Conservation (phyloP, 2,797 vertebrate species). For the Coccyzus lansbergi region DNA sequence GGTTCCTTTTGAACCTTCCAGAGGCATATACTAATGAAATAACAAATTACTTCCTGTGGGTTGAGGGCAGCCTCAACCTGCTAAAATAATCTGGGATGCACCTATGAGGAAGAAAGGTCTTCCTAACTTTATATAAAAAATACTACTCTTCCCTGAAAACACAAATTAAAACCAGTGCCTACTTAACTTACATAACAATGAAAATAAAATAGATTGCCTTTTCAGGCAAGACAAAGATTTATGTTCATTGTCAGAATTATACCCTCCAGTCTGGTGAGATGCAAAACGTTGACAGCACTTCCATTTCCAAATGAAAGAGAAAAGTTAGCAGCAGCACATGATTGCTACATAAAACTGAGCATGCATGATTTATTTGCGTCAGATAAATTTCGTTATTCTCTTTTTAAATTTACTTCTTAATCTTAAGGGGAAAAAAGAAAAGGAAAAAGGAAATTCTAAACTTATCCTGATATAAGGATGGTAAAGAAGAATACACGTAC, state of each 20-base stretch:
- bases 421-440: neutral
- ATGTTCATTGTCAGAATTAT: neutral
- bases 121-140: neutral
- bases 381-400: neutral
- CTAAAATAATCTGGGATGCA: neutral
- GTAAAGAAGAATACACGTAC: neutral
- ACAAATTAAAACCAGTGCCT: neutral
- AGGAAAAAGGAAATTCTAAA: neutral
- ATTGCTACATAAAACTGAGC: neutral
- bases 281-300: neutral
- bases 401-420: neutral
- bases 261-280: neutral
- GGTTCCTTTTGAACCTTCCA: neutral
- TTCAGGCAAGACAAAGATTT: conserved; percentile 30
- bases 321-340: neutral
- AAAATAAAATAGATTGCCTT: neutral
- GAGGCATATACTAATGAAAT: neutral
- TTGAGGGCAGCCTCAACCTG: neutral
- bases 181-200: neutral
- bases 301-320: neutral
- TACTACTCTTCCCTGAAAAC: neutral
- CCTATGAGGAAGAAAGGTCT: neutral
- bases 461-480: neutral
- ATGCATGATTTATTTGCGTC: neutral
- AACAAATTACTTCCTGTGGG: neutral